Evolutionary conservation across 1,140 invertebrate species (phyloP).

Genomic region (Scaptomyza graminum): DNA sequence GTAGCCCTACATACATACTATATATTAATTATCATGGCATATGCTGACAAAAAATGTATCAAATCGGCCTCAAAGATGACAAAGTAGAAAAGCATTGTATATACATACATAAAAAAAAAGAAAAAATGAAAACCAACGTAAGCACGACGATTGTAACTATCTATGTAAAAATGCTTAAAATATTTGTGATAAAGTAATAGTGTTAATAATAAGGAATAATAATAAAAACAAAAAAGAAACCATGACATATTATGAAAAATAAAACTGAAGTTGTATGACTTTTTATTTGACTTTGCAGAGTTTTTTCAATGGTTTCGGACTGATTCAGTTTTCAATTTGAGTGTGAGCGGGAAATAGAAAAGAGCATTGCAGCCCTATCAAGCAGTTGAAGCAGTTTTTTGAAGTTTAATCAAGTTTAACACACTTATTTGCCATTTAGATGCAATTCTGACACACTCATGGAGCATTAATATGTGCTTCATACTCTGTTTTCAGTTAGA

Average conservation of each 20-base stretch:
- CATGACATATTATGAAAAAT: conserved; percentile 63
- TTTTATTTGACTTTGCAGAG: neutral
- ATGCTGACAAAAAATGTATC: conserved; percentile 33
- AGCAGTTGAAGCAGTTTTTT: too few species aligned
- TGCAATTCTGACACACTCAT: too few species aligned
- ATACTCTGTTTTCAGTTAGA: too few species aligned
- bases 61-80: conserved; percentile 56
- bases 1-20: conserved; percentile 45
- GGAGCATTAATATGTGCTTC: too few species aligned
- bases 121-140: conserved; percentile 38
- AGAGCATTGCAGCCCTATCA: too few species aligned
- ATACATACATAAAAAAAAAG: conserved; percentile 50
- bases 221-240: conserved; percentile 37
- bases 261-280: neutral
- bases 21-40: conserved; percentile 15
- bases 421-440: too few species aligned
- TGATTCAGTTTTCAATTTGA: too few species aligned
- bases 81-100: conserved; percentile 46
- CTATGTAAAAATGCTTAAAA: conserved; percentile 83
- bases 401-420: too few species aligned
- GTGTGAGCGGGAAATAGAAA: too few species aligned
- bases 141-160: conserved; percentile 78
- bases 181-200: conserved; percentile 83
- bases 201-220: conserved; percentile 78
- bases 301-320: too few species aligned